These are phyloP conservation scores for Galerucella calmariensis DNA, from an alignment of 2,888 invertebrate genomes.

Conservation along the genomic window DNA sequence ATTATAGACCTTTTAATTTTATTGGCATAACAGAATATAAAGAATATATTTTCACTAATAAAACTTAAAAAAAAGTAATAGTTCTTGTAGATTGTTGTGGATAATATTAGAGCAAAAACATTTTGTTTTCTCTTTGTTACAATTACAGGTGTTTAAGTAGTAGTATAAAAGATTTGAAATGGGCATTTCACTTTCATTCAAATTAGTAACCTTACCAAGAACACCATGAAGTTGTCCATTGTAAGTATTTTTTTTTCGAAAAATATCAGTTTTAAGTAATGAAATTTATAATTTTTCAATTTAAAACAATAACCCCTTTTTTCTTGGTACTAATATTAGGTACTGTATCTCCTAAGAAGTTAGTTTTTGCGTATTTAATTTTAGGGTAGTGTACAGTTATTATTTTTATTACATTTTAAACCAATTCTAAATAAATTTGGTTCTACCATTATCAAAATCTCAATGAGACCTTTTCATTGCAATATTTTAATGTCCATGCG, in stretches of 20 bases:
- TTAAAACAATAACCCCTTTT: too few species aligned
- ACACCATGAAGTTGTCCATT: constrained; percentile 34
- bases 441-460: too few species aligned
- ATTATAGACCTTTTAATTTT: constrained; percentile 13
- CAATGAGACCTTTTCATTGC: too few species aligned
- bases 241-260: constrained; percentile 30
- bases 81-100: background rate
- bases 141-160: constrained; percentile 6
- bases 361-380: too few species aligned
- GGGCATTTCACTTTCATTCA: constrained; percentile 24
- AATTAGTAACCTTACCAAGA: constrained; percentile 11
- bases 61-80: constrained; percentile 9
- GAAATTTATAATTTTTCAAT: too few species aligned
- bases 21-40: background rate
- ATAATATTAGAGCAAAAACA: constrained; percentile 10
- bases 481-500: too few species aligned
- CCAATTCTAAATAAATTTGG: too few species aligned
- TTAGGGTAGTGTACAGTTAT: too few species aligned
- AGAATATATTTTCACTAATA: constrained; percentile 8
- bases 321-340: too few species aligned
- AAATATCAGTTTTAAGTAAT: background rate
- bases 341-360: too few species aligned
- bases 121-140: constrained; percentile 27
- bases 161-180: constrained; percentile 27
- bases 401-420: too few species aligned